Evolutionary conservation across 92 coral and sea anemone species (phyloP), one percentile per base, ranked within the genome.

Genomic region (Galaxea fascicularis): DNA sequence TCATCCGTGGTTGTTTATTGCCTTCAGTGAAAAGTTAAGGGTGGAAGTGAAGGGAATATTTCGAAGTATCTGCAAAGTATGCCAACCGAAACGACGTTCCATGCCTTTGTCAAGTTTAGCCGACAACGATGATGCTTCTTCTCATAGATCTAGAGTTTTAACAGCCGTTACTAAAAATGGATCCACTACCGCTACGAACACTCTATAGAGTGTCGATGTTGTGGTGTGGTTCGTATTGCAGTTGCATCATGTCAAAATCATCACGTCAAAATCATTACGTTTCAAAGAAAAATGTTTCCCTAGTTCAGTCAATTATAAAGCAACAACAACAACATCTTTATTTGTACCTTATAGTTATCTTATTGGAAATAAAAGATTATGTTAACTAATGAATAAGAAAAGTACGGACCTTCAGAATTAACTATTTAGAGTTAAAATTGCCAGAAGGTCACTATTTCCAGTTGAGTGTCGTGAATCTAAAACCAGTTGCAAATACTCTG

Each of bases 1-100:
- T 10, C 86, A 82, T 60, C 86, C 86, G 15, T 82, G 86, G 86
- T 27, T 82, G 45, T 82, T 82, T 21, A 82, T 82, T 57, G 18
- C 39, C 70, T 82, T 82, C 59, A 71, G 86, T 28, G 86, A 70
- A 46, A 56, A 82, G 12, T 57, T 70, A 27, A 71, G 86, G n/a
- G 28, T 1, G 39, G 78, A 71, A 47, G 46, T 65, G 20, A 82
- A 54, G 46, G 78, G 21, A n/a, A 70, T 71, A 20, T 22, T 25
- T 28, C 86, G 65, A 29, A 8, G 12, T 10, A 25, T 57, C 0
- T 52, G 53, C 4, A 79, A 53, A 14, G 29, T 31, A 65, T 30
- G 13, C 31, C 84, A 20, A 22, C 26, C 30, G 20, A 49, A 29
- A 14, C 11, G 52, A 21, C 84, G 70, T 16, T 35, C 77, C 22